Conservation (phyloP, 1,140 invertebrate genomes). For the Euwallacea fornicatus region DNA sequence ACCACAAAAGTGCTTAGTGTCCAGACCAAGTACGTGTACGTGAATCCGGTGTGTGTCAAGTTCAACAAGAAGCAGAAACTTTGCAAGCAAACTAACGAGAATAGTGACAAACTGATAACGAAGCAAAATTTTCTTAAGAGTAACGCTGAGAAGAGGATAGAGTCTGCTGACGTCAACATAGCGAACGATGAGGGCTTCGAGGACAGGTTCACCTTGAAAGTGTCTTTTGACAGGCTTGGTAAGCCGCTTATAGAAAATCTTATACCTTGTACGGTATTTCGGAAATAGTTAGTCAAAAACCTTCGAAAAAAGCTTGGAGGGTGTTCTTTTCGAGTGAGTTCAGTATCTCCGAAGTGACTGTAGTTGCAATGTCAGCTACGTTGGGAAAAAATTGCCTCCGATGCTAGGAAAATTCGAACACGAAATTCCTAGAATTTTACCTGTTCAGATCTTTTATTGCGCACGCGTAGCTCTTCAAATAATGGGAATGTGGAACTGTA, state of each 20-base stretch:
- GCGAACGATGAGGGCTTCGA: conserved; percentile 12
- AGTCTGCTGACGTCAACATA: neutral
- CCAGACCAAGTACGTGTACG: conserved; percentile 47
- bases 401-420: no score
- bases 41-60: conserved; percentile 50
- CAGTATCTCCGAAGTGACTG: no score
- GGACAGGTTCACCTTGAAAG: conserved; percentile 25
- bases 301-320: no score
- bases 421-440: no score
- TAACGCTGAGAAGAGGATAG: conserved; percentile 16
- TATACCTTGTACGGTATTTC: neutral
- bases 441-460: no score
- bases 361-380: no score
- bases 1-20: conserved; percentile 48
- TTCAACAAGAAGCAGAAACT: conserved; percentile 42
- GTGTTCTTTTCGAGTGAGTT: no score
- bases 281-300: no score
- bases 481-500: no score
- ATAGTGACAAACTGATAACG: conserved; percentile 45
- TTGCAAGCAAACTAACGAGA: conserved; percentile 35
- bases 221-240: conserved; percentile 28
- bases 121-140: conserved; percentile 47
- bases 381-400: no score
- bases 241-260: neutral
- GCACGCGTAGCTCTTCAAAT: no score